Base-by-base conservation (phyloP, 2,113 vertebrate species). In the Mionectes macconnelli region DNA sequence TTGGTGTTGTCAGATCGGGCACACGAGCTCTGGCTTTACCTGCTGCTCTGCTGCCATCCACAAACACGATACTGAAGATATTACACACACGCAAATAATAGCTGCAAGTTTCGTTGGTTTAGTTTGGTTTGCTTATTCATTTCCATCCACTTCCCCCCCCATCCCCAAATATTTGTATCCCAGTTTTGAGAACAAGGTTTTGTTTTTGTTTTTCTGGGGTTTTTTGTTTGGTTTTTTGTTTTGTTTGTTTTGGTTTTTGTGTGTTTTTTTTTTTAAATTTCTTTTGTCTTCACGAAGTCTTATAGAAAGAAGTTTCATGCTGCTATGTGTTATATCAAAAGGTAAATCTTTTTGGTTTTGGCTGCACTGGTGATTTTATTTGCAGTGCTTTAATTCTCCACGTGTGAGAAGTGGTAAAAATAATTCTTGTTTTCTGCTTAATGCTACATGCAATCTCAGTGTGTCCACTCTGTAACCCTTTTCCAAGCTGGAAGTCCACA, bases 321-420 rank as follows among this genome's bases (percentile, higher is more conserved):
- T 62, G 2, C 5, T 55, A 0, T 35, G 7, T n/a, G 30, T 10
- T 44, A 1, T 60, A 40, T 15, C 15, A 75, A 63, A 39, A 52
- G 68, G 10, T 20, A 9, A 18, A 7, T 52, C 1, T 60, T n/a
- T 45, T 37, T 55, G 27, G 2, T 87, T 93, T 73, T 42, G 42
- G 42, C 19, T 75, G 24, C 13, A 2, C 30, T 49, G 35, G 18
- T 42, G 49, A 42, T 73, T 89, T 82, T 22, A 33, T 73, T 53
- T 86, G 40, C 21, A 15, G 6, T 18, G 37, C 12, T 86, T 12
- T 45, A 30, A 47, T 64, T 89, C 13, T 80, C 14, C 16, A 24
- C 5, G 1, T 6, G 9, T 35, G 23, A 76, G 40, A 68, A 80
- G 44, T 2, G 6, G 42, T 67, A 47, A 72, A 72, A 68, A 4